Percentiles rank a stretch among this genome's conserved stretches.
phyloP scores from a whole-genome alignment of 2,888 invertebrate species.

The Drosophila vallismaia region DNA sequence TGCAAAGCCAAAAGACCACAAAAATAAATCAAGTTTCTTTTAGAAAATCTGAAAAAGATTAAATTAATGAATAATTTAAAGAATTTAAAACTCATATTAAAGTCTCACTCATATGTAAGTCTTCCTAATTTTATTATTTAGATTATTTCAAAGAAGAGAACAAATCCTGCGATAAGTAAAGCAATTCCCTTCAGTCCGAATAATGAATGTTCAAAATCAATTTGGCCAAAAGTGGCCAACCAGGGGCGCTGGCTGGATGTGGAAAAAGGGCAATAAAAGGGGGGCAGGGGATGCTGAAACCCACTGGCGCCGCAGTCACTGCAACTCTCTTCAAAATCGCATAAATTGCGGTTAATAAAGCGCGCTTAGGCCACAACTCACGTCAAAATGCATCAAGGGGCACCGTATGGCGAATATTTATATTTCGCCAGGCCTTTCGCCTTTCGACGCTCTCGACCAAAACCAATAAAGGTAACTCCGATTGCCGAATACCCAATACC shows the following conservation, averaged over 20 bases:
- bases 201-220: conserved; percentile 34
- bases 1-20: too few relatives aligned
- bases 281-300: conserved; percentile 10
- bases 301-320: conserved; percentile 53
- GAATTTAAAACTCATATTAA: too few relatives aligned
- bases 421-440: conserved; percentile 65
- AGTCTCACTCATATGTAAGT: not conserved
- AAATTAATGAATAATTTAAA: too few relatives aligned
- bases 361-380: conserved; percentile 83
- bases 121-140: too few relatives aligned
- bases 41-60: too few relatives aligned
- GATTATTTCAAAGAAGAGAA: not conserved
- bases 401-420: conserved; percentile 82
- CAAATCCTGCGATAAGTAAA: not conserved
- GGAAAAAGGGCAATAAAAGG: too few relatives aligned
- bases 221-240: conserved; percentile 5
- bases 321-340: conserved; percentile 71
- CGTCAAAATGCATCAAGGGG: conserved; percentile 82
- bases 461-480: conserved; percentile 1
- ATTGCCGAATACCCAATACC: not conserved
- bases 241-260: not conserved
- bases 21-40: too few relatives aligned
- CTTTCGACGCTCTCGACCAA: conserved; percentile 45
- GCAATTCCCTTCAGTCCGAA: not conserved
- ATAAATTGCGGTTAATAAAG: conserved; percentile 81